These are phyloP conservation scores for Empis stercorea DNA, from an alignment of 2,888 invertebrate species.

Conservation along the genomic window DNA sequence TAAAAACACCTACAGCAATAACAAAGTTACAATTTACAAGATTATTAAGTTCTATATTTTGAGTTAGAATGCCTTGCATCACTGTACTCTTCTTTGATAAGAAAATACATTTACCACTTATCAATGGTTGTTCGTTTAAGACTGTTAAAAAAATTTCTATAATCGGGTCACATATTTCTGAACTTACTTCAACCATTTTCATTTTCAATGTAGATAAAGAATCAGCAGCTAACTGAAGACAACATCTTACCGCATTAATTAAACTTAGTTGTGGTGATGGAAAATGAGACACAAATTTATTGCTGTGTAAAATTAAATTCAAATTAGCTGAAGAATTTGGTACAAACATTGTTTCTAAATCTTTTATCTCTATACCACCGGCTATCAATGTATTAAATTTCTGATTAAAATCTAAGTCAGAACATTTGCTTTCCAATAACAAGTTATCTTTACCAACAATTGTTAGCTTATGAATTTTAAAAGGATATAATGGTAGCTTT, in stretches of 20 bases:
- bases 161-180: conserved; percentile 38
- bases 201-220: conserved; percentile 51
- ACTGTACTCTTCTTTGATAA: conserved; percentile 27
- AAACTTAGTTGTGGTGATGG: conserved; percentile 19
- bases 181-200: conserved; percentile 45
- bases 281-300: conserved; percentile 55
- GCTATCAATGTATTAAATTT: conserved; percentile 33
- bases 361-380: conserved; percentile 62
- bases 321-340: conserved; percentile 52
- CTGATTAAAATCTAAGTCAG: conserved; percentile 16
- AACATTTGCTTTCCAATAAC: conserved; percentile 21
- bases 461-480: conserved; percentile 50
- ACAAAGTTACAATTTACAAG: conserved; percentile 28
- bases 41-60: conserved; percentile 52
- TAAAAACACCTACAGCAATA: conserved; percentile 20
- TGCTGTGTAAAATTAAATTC: conserved; percentile 65
- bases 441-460: conserved; percentile 50
- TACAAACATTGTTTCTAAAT: conserved; percentile 52
- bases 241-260: conserved; percentile 43
- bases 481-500: conserved; percentile 57
- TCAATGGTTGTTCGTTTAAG: conserved; percentile 53
- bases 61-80: conserved; percentile 41
- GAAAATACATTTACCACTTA: conserved; percentile 52
- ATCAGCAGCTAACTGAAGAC: conserved; percentile 60
- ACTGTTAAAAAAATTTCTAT: conserved; percentile 44